These are phyloP conservation scores for Lordiphosa andalusiaca DNA, from an alignment of 2,888 invertebrate genomes.

Conservation along the genomic window DNA sequence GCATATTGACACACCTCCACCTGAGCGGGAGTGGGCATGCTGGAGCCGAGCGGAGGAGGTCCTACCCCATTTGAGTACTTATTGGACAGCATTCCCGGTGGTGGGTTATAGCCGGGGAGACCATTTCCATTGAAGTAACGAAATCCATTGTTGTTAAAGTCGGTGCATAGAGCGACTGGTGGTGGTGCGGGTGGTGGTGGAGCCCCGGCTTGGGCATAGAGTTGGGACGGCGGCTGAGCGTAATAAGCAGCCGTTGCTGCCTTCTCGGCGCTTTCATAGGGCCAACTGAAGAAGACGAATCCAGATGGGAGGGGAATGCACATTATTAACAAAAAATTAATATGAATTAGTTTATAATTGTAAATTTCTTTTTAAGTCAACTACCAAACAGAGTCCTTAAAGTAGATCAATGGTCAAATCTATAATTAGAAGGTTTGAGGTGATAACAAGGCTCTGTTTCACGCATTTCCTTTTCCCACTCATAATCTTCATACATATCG, in stretches of 20 bases:
- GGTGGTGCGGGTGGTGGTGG: conserved; percentile 1
- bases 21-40: conserved; percentile 22
- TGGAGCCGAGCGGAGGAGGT: neutral
- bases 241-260: conserved; percentile 26
- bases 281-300: conserved; percentile 36
- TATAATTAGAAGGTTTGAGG: too few species aligned
- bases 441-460: too few species aligned
- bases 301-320: too few species aligned
- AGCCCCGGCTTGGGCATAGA: conserved; percentile 14
- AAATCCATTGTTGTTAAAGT: conserved; percentile 43
- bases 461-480: too few species aligned
- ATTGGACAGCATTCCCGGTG: conserved; percentile 32
- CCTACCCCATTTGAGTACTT: conserved; percentile 29
- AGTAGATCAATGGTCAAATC: too few species aligned
- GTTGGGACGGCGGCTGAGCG: conserved; percentile 25
- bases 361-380: too few species aligned
- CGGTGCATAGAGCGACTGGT: conserved; percentile 21
- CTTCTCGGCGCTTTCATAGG: conserved; percentile 52
- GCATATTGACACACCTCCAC: conserved; percentile 64
- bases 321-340: too few species aligned
- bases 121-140: conserved; percentile 49
- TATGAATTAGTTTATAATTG: too few species aligned
- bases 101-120: conserved; percentile 30
- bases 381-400: too few species aligned
- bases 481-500: too few species aligned